Conservation (phyloP, 1,140 invertebrate genomes). For the Potamilus streckersoni region DNA sequence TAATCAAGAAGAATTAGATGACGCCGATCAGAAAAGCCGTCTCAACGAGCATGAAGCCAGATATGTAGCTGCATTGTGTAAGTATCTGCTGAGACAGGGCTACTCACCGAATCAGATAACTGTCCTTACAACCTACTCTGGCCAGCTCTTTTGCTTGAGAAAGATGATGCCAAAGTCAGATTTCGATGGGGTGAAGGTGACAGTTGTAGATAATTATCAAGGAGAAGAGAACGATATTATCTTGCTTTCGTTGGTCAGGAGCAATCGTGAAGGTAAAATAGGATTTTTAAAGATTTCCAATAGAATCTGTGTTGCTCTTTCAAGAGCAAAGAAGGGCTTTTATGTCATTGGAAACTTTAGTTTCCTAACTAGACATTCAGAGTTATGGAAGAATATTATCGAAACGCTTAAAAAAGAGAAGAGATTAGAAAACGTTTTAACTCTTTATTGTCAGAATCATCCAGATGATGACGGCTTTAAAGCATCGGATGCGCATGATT, state of each 20-base stretch:
- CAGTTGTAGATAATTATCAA: slow-evolving; percentile 79
- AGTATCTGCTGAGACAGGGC: slow-evolving; percentile 65
- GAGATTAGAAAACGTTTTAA: slow-evolving; percentile 50
- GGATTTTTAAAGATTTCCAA: slow-evolving; percentile 84
- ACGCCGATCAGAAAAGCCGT: slow-evolving; percentile 33
- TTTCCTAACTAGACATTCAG: slow-evolving; percentile 64
- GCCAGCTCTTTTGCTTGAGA: slow-evolving; percentile 60
- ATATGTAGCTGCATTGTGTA: slow-evolving; percentile 54
- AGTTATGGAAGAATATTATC: slow-evolving; percentile 66
- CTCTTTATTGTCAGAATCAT: slow-evolving; percentile 65
- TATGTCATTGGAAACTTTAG: slow-evolving; percentile 79
- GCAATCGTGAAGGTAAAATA: slow-evolving; percentile 73
- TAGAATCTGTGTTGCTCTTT: slow-evolving; percentile 85
- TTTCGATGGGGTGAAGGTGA: slow-evolving; percentile 67
- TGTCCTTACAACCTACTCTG: slow-evolving; percentile 65
- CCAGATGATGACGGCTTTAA: slow-evolving; percentile 27
- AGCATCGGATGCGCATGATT: slow-evolving; percentile 45
- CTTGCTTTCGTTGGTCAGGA: slow-evolving; percentile 84
- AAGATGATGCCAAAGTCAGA: slow-evolving; percentile 49
- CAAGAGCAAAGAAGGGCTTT: slow-evolving; percentile 80
- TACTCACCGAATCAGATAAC: slow-evolving; percentile 63
- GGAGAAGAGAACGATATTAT: slow-evolving; percentile 89
- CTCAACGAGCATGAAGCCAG: slow-evolving; percentile 55
- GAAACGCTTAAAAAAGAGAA: slow-evolving; percentile 25
- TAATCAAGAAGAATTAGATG: slow-evolving; percentile 36